A percentile compares a stretch with the other conserved stretches of the same genome.
Conservation (phyloP, 2,113 vertebrate species). For the Ciconia stormi region DNA sequence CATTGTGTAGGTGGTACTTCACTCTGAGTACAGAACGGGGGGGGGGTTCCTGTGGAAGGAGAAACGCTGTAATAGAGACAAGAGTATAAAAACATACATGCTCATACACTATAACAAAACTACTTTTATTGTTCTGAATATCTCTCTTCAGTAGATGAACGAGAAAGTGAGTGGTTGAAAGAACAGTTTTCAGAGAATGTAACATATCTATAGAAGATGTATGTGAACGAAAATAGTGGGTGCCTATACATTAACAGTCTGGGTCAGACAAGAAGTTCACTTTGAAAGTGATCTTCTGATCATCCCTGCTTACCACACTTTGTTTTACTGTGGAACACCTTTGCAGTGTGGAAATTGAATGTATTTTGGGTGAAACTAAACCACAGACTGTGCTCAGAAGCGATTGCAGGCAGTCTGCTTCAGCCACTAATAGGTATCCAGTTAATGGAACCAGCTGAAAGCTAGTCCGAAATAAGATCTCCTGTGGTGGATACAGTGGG, state of each 20-base stretch:
- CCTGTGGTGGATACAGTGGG: not conserved
- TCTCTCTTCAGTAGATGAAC: not conserved
- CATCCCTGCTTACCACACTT: not conserved
- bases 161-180: not conserved
- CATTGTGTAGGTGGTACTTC: not conserved
- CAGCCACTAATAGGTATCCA: not conserved
- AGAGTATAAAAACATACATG: not conserved
- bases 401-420: not conserved
- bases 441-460: not conserved
- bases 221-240: not conserved
- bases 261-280: not conserved
- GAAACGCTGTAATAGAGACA: not conserved
- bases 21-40: not conserved
- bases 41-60: accelerated
- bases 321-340: not conserved
- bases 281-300: not conserved
- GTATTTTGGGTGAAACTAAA: not conserved
- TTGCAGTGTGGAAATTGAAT: not conserved
- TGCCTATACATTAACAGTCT: not conserved
- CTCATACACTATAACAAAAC: not conserved
- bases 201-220: not conserved
- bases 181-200: not conserved
- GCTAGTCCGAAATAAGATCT: not conserved
- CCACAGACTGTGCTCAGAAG: not conserved
- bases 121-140: not conserved